These are phyloP conservation scores for Drosophila athabasca DNA, from an alignment of 1,140 invertebrate genomes.

Conservation along the genomic window DNA sequence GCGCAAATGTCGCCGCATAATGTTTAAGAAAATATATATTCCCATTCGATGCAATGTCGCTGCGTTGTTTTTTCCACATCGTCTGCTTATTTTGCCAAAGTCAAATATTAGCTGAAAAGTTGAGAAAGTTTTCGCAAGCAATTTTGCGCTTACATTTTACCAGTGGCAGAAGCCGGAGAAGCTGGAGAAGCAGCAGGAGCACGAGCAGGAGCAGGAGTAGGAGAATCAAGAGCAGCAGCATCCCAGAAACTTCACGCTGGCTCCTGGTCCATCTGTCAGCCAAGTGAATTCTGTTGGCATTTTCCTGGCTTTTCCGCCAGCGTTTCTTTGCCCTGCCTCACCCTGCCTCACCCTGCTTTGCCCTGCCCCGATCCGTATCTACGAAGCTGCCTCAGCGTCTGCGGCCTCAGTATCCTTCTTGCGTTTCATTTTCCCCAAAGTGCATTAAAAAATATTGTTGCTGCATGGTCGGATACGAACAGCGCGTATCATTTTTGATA, in stretches of 20 bases:
- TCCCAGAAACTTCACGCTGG: conserved; percentile 38
- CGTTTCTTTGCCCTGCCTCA: neutral
- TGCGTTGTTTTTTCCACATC: conserved; percentile 79
- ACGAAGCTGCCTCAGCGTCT: conserved; percentile 58
- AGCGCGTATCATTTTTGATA: conserved; percentile 82
- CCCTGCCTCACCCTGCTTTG: neutral
- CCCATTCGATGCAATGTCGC: conserved; percentile 67
- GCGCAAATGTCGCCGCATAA: conserved; percentile 73
- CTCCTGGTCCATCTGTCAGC: conserved; percentile 78
- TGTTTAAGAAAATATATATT: conserved; percentile 67
- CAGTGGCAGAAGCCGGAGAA: neutral
- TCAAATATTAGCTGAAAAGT: conserved; percentile 83
- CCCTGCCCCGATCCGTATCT: conserved; percentile 61
- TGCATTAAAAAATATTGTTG: conserved; percentile 83
- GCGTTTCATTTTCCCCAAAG: conserved; percentile 79
- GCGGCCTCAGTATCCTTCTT: conserved; percentile 48
- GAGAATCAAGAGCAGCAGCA: conserved; percentile 17
- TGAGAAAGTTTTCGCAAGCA: conserved; percentile 82
- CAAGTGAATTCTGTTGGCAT: conserved; percentile 63
- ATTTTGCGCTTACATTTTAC: conserved; percentile 81
- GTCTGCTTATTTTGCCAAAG: conserved; percentile 80
- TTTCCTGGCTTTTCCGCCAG: conserved; percentile 29
- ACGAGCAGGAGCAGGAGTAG: conserved; percentile 11
- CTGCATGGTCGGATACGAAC: conserved; percentile 81
- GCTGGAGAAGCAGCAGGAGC: neutral